phyloP scores from a whole-genome alignment of 2,888 invertebrate species.

The Rhyacophila evoluta region DNA sequence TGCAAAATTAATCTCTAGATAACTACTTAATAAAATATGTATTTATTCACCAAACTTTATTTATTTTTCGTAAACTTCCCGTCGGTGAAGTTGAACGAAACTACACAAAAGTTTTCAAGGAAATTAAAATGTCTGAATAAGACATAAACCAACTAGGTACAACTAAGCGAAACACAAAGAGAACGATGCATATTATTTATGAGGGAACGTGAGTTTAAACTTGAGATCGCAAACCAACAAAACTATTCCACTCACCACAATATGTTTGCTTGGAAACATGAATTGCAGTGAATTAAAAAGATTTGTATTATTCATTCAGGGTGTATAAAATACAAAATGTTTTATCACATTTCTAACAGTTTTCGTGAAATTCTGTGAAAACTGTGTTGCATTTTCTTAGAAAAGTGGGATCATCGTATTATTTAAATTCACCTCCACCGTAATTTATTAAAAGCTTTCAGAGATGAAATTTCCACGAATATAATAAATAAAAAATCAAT shows the following conservation, averaged over 20 bases:
- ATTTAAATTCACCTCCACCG: no score
- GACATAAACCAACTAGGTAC: neutral
- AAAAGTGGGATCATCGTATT: no score
- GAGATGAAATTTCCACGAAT: no score
- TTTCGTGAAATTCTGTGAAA: no score
- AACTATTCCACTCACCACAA: neutral
- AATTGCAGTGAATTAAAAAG: neutral
- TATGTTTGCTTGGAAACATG: neutral
- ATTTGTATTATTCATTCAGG: neutral
- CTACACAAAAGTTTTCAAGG: neutral
- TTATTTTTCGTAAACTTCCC: neutral
- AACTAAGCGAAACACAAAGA: neutral
- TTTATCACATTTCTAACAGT: neutral
- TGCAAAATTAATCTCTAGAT: no score
- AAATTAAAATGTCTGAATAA: conserved; percentile 27
- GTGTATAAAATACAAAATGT: neutral
- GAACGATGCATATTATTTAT: conserved; percentile 8
- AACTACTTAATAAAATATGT: neutral
- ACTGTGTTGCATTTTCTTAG: no score
- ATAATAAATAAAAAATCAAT: no score
- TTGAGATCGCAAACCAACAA: neutral
- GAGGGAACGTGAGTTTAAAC: neutral
- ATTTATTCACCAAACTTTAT: neutral
- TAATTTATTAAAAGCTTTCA: no score
- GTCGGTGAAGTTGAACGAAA: neutral